phyloP scores from a whole-genome alignment of 2,888 invertebrate species.

The Deilephila elpenor region DNA sequence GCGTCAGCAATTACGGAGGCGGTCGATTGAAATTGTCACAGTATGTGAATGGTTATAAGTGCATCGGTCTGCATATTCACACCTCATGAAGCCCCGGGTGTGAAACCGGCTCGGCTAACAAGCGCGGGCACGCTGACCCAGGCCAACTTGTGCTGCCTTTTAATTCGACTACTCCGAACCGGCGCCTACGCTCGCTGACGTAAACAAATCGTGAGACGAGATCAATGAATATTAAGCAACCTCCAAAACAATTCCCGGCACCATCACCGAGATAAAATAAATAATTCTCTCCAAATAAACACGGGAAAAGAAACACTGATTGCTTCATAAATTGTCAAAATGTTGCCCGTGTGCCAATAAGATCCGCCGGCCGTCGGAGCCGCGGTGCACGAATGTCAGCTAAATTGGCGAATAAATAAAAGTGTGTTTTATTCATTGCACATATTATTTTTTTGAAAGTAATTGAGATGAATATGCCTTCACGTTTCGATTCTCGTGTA shows the following conservation, averaged over 20 bases:
- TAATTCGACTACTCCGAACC: conserved; percentile 67
- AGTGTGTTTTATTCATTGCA: conserved; percentile 49
- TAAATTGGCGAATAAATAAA: conserved; percentile 72
- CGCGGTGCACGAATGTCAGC: conserved; percentile 67
- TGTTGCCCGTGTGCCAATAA: conserved; percentile 63
- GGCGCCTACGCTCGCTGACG: conserved; percentile 70
- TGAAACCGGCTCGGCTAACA: conserved; percentile 57
- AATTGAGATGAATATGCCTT: conserved; percentile 62
- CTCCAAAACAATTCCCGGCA: conserved; percentile 74
- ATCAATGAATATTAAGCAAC: conserved; percentile 81
- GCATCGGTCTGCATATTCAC: conserved; percentile 68
- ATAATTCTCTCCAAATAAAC: conserved; percentile 75
- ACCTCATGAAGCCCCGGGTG: conserved; percentile 73
- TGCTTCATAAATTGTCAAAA: conserved; percentile 81
- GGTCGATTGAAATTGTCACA: conserved; percentile 62
- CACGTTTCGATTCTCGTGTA: conserved; percentile 1
- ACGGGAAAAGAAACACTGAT: conserved; percentile 73
- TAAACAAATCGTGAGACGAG: conserved; percentile 78
- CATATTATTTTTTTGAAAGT: conserved; percentile 57
- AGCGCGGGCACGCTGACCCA: conserved; percentile 32
- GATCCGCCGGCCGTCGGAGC: conserved; percentile 61
- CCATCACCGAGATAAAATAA: conserved; percentile 71
- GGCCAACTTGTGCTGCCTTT: conserved; percentile 54
- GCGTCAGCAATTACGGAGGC: conserved; percentile 37
- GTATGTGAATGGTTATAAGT: conserved; percentile 61